Base-by-base conservation (phyloP, 2,888 invertebrate species). In the Ennomos fuscantarius region DNA sequence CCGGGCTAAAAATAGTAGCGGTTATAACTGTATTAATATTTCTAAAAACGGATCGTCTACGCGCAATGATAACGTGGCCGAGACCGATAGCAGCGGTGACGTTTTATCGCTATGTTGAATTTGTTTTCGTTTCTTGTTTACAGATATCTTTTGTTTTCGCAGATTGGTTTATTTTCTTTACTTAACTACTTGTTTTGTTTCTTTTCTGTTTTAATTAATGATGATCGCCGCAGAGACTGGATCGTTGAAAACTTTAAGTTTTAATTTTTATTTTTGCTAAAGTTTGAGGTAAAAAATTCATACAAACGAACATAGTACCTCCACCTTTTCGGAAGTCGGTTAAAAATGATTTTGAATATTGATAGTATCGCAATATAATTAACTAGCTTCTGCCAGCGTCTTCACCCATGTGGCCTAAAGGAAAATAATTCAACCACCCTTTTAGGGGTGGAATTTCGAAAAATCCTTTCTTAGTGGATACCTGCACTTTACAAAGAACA, bases 1-100 rank as follows among this genome's bases (percentile, higher is more conserved):
- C 85, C 84, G 82, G 68, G 87, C 92, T 92, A 92, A 89, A 92
- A 89, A 91, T 92, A 92, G 91, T 86, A 79, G 78, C 84, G 76
- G 89, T 92, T 91, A 92, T 92, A 88, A 91, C 89, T 88, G 90
- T 89, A 91, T 91, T 92, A 92, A 92, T 92, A 92, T 92, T 91
- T 92, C 92, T 92, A 92, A 92, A 92, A 91, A 92, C 82, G 89
- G 91, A 90, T 83, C 86, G 88, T 87, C 87, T 88, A 85, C 88
- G 83, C 82, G 76, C 45, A 53, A 66, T 87, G 90, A 90, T 90
- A 90, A 89, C 88, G 80, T 72, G 82, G 60, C 78, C 79, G 86
- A 82, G 81, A 82, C 82, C 82, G 89, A 88, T 89, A 86, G 81
- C 74, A 74, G 63, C 65, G 53, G 70, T 88, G 87, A 88, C 85